Conservation (phyloP, 2,113 vertebrate genomes). For the Hystrix cristata region DNA sequence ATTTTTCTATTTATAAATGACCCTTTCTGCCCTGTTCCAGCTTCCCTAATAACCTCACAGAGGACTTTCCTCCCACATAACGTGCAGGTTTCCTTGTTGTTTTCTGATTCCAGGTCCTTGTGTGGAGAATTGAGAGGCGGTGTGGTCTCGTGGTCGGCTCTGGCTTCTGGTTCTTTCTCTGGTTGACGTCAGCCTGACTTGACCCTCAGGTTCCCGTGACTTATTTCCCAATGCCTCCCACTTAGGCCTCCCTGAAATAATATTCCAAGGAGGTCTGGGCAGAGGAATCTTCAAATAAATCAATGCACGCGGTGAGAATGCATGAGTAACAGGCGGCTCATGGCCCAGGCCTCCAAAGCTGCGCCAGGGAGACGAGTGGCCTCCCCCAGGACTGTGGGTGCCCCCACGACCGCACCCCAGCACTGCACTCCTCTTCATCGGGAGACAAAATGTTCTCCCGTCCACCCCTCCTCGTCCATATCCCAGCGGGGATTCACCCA, state of each 20-base stretch:
- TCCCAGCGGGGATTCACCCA: background rate
- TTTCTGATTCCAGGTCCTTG: background rate
- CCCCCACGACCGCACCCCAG: background rate
- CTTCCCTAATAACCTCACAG: background rate
- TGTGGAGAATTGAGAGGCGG: fast-evolving
- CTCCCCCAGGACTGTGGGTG: fast-evolving
- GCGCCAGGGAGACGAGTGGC: background rate
- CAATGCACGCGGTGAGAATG: background rate
- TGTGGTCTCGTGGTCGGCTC: fast-evolving
- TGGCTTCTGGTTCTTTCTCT: background rate
- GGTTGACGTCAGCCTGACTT: background rate
- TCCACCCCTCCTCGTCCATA: fast-evolving
- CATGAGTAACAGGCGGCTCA: background rate
- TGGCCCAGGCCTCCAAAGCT: fast-evolving
- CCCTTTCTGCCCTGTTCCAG: background rate
- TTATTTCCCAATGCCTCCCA: background rate
- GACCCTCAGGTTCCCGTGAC: background rate
- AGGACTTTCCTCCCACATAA: background rate
- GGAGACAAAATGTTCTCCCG: background rate
- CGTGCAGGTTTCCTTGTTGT: fast-evolving
- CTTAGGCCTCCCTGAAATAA: constrained; percentile 19
- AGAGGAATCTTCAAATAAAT: constrained; percentile 10
- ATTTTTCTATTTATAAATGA: constrained; percentile 19
- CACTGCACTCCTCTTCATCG: fast-evolving
- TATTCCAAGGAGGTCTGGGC: background rate